Conservation (phyloP, 2,113 vertebrate genomes). For the Kryptolebias marmoratus region DNA sequence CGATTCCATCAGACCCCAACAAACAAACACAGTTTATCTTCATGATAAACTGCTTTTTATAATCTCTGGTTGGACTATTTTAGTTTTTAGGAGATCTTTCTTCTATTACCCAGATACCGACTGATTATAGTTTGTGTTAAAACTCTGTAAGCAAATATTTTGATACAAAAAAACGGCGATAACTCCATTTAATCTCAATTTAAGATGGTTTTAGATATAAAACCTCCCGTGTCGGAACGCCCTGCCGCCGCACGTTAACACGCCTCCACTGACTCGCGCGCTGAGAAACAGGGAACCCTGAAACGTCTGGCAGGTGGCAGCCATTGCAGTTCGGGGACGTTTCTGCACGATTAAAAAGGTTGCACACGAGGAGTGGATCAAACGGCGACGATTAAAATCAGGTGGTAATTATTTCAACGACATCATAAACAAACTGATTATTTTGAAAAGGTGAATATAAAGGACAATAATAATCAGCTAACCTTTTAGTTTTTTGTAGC, state of each 20-base stretch:
- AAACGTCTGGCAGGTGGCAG: slow-evolving; percentile 42
- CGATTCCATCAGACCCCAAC: background rate
- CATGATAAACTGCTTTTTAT: too few species aligned
- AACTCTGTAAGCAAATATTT: too few species aligned
- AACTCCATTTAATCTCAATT: too few species aligned
- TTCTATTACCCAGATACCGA: too few species aligned
- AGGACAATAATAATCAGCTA: background rate
- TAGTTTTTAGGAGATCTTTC: too few species aligned
- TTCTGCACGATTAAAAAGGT: slow-evolving; percentile 34
- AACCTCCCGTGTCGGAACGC: too few species aligned
- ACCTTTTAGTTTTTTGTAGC: background rate
- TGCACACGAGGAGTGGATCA: slow-evolving; percentile 40
- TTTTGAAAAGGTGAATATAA: background rate
- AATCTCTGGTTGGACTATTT: too few species aligned
- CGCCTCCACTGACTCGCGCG: background rate
- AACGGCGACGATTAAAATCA: slow-evolving; percentile 19
- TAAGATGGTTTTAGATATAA: too few species aligned
- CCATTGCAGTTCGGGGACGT: slow-evolving; percentile 52
- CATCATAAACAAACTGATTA: background rate
- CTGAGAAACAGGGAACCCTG: too few species aligned
- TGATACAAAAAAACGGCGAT: too few species aligned
- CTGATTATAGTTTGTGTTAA: too few species aligned
- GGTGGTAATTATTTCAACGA: slow-evolving; percentile 15
- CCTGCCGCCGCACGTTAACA: too few species aligned
- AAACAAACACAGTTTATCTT: background rate